Evolutionary conservation across 2,888 invertebrate species (phyloP), one percentile per base, ranked within the genome.

Genomic region (Meliscaeva auricollis): DNA sequence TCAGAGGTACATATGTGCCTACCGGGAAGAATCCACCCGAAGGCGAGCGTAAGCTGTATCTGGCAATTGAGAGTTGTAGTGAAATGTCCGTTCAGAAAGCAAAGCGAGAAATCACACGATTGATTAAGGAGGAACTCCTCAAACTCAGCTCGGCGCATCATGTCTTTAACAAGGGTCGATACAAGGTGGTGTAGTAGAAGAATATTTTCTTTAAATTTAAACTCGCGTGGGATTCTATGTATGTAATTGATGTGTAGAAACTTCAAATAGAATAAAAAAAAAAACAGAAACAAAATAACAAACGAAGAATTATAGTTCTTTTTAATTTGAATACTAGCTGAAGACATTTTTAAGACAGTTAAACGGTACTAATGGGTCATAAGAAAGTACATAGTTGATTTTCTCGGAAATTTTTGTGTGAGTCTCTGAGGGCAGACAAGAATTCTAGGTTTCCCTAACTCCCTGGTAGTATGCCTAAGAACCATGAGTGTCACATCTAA

Each of bases 41-140:
- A 88, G 98, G 98, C 30, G 99, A 99, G 89, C 93, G 99, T 20
- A 99, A 99, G 91, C 93, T 99, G 0, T 99, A 99, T 92, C 94
- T 99, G 88, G 98, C 99, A n/a, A 98, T 99, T 89, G 99, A 99
- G 91, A 98, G 99, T 89, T 98, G 98, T 2, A 98, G 97, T 89
- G 99, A 99, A 91, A 94, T 99, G 87, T 98, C 99, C 1, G 97
- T 99, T 11, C 96, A 97, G 70, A 98, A 98, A 92, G 99, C 99
- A 0, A 98, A 98, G 92, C 96, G 97, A 2, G 99, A 99, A 93
- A 98, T 99, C 72, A 98, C 98, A 0, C 94, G 99, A 32, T 95
- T 99, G 72, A 98, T 99, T 90, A 99, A 99, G 92, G 99, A 99
- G 92, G 99, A 99, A 91, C 94, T 99, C 72, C 94, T 99, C 56